Evolutionary conservation across 1,140 invertebrate genomes (phyloP).

Genomic region (Eufriesea mexicana): DNA sequence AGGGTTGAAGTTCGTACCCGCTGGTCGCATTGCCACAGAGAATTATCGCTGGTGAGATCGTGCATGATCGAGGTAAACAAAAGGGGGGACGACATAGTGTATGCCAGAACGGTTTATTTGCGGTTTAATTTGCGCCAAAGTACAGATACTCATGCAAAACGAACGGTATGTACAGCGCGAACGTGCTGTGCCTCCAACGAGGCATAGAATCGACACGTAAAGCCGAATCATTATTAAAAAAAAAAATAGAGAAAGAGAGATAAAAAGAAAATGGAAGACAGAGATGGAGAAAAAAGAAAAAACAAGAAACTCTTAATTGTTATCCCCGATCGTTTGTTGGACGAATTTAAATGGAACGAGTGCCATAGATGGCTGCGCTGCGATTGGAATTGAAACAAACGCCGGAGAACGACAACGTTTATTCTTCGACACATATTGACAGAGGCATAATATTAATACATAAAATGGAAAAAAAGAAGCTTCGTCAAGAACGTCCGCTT

Average conservation of each 20-base stretch:
- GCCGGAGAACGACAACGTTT: constrained; percentile 51
- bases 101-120: constrained; percentile 42
- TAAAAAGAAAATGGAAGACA: background rate
- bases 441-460: constrained; percentile 49
- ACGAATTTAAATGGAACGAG: background rate
- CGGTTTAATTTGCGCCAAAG: constrained; percentile 45
- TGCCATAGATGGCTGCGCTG: background rate
- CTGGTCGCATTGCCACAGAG: constrained; percentile 17
- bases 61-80: constrained; percentile 26
- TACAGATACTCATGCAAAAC: constrained; percentile 49
- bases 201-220: constrained; percentile 19
- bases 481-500: constrained; percentile 20
- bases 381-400: constrained; percentile 45
- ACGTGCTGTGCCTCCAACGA: constrained; percentile 7
- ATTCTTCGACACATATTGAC: constrained; percentile 50
- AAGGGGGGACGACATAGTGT: constrained; percentile 1
- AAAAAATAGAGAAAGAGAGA: background rate
- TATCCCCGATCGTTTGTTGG: background rate
- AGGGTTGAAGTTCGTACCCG: constrained; percentile 17
- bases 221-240: background rate
- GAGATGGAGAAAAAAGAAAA: background rate
- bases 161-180: constrained; percentile 39
- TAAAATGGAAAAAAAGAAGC: constrained; percentile 38
- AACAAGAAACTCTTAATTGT: background rate
- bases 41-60: background rate